Conservation (phyloP, 2,113 vertebrate genomes). For the Chloropsis cyanopogon region DNA sequence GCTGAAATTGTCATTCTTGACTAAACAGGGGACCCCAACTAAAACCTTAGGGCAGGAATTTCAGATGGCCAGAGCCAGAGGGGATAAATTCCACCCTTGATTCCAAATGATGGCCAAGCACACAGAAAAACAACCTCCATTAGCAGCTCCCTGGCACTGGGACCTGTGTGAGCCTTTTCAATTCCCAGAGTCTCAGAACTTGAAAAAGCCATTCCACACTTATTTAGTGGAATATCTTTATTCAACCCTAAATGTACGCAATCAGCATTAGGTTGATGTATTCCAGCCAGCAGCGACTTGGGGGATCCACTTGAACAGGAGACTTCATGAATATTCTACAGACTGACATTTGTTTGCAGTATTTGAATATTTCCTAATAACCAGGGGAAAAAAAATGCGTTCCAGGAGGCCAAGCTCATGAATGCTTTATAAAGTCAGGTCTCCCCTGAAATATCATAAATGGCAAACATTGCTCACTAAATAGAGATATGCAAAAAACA, state of each 20-base stretch:
- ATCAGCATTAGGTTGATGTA: slow-evolving; percentile 57
- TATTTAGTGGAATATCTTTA: slow-evolving; percentile 38
- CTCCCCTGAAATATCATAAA: slow-evolving; percentile 16
- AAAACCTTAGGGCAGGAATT: not conserved
- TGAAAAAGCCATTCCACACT: not conserved
- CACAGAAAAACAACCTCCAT: not conserved
- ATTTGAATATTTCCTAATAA: slow-evolving; percentile 59
- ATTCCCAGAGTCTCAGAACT: not conserved
- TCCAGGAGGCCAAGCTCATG: slow-evolving; percentile 25
- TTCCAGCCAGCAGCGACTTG: slow-evolving; percentile 53
- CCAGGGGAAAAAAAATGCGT: not conserved
- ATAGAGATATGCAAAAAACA: not conserved
- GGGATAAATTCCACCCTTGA: not conserved
- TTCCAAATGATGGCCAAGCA: not conserved
- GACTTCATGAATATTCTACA: slow-evolving; percentile 62
- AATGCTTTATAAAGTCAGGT: slow-evolving; percentile 56
- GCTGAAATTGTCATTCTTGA: not conserved
- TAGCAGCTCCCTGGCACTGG: not conserved
- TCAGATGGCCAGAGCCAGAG: not conserved
- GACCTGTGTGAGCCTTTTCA: not conserved
- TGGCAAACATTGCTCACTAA: not conserved
- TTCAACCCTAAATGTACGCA: slow-evolving; percentile 27
- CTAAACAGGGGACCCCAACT: not conserved
- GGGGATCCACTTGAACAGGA: slow-evolving; percentile 27
- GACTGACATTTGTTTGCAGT: slow-evolving; percentile 52